Conservation (phyloP, 2,113 vertebrate genomes). For the Agelaius phoeniceus region DNA sequence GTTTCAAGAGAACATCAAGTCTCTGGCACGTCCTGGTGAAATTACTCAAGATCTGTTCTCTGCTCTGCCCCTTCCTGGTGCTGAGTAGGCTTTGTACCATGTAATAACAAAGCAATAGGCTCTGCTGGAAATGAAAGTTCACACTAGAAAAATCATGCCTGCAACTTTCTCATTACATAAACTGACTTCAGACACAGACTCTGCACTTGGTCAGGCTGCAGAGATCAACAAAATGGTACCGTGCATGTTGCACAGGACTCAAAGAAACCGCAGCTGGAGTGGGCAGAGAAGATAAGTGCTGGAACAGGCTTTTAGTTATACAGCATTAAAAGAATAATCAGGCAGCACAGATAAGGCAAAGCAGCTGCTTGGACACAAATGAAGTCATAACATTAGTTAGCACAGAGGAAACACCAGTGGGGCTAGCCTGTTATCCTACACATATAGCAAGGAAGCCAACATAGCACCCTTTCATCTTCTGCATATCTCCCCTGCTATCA, state of each 20-base stretch:
- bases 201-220: background rate
- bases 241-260: background rate
- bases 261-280: background rate
- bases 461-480: fast-evolving
- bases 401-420: fast-evolving
- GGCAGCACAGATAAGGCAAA: background rate
- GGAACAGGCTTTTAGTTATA: background rate
- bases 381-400: background rate
- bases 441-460: background rate
- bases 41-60: background rate
- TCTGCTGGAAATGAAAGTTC: background rate
- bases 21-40: background rate
- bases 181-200: background rate
- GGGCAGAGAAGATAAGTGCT: background rate
- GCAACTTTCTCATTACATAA: background rate
- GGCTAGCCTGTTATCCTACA: background rate
- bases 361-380: background rate
- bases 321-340: background rate
- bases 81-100: background rate
- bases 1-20: background rate
- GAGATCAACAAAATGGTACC: background rate
- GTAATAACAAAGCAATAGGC: background rate
- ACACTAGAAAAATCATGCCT: background rate
- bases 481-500: fast-evolving
- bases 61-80: background rate